A percentile compares a stretch with the other conserved stretches of the same genome.
These are phyloP conservation scores for Hipposideros larvatus DNA, from an alignment of 2,797 vertebrate species.

Conservation along the genomic window DNA sequence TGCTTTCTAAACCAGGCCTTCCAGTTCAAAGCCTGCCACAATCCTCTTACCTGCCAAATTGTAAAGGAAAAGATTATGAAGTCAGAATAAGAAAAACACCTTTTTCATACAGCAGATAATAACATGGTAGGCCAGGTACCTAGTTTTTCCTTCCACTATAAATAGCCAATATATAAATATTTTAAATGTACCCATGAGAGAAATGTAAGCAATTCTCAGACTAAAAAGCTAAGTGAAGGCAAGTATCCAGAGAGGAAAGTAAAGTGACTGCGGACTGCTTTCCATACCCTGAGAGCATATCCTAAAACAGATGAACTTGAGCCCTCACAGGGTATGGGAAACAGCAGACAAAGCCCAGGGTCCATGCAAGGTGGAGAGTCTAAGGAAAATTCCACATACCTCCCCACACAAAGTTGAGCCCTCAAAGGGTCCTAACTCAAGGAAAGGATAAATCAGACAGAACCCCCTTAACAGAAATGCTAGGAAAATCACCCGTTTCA, in stretches of 20 bases:
- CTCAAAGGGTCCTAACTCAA: not conserved
- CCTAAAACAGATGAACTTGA: not conserved
- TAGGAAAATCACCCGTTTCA: conserved; percentile 8
- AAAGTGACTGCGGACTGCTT: not conserved
- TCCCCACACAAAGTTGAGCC: not conserved
- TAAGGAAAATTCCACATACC: not conserved
- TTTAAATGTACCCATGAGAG: not conserved
- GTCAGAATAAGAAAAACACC: conserved; percentile 20
- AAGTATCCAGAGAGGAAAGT: not conserved
- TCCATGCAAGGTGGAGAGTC: not conserved
- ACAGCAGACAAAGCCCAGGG: not conserved
- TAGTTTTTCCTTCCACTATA: not conserved
- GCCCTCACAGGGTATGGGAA: not conserved
- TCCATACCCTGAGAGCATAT: not conserved
- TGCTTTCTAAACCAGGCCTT: not conserved
- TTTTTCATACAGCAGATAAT: not conserved
- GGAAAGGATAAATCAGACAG: not conserved
- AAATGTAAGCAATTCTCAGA: not conserved
- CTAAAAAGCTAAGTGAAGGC: not conserved
- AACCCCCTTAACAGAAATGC: not conserved
- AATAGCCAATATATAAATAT: conserved; percentile 7
- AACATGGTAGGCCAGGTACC: not conserved
- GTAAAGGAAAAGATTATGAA: not conserved
- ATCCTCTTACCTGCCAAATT: not conserved
- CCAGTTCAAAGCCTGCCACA: not conserved